Base-by-base conservation (phyloP, 2,797 vertebrate species). In the Sebastes oblongus region DNA sequence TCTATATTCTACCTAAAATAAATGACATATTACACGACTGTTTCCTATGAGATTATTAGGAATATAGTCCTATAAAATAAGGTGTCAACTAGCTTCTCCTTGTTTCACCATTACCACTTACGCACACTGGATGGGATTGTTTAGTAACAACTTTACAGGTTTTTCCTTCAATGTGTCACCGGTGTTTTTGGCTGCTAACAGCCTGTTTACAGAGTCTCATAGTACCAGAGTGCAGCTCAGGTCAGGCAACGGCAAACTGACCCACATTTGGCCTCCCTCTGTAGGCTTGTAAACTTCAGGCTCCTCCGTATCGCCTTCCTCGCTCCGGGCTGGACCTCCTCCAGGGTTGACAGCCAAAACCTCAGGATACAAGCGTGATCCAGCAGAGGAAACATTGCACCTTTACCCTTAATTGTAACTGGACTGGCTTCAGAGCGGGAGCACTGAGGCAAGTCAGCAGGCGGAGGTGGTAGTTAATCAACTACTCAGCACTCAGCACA, bases 351-450 rank as follows among this genome's bases (percentile, higher is more conserved):
- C 90, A 89, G 88, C 91, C 84, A 94, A 89, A 50, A 67, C 71
- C 86, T 70, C 62, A 24, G 83, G 86, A 89, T 72, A 72, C 58
- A 72, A 80, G 76, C 30, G 88, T 84, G 90, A 88, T 73, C 50
- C 71, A 73, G 82, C 83, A 73, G 82, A 30, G 83, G 91, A 92
- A 94, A 95, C 92, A 60, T 30, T 74, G 87, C 88, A 89, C 91
- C 89, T 86, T 82, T 61, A 83, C 52, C 84, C 81, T 92, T 80
- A 88, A 88, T 72, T 87, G 87, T 79, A 87, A 83, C 78, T 74
- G 79, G 70, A 74, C 66, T 69, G 42, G 66, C 77, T 61, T 59
- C 58, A 6, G 73, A 72, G 68, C 30, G 6, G n/a, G 39, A 77
- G 70, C 65, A 75, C 60, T 8, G 65, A 78, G 18, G 46, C 10